A percentile compares a stretch with the other conserved stretches of the same genome.
Evolutionary conservation across 1,140 invertebrate genomes (phyloP).

Genomic region (Hyles vespertilio): DNA sequence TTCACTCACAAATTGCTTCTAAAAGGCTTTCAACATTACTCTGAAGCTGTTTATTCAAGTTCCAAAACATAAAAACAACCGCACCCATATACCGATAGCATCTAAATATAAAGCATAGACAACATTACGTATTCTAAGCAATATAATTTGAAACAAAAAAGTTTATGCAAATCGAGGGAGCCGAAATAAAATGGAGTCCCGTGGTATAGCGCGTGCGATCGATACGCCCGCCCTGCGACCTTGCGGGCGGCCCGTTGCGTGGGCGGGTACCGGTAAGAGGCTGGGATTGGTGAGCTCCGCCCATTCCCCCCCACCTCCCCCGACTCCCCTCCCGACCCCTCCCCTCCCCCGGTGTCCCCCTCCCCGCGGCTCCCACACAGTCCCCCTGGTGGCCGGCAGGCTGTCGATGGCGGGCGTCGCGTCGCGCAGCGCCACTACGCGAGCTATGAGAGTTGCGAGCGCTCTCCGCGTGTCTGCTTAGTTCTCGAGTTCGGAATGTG

Average conservation of each 20-base stretch:
- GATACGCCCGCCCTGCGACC: conserved; percentile 50
- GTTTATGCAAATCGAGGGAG: conserved; percentile 67
- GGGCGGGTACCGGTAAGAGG: conserved; percentile 56
- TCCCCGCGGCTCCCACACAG: conserved; percentile 9
- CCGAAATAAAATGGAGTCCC: conserved; percentile 72
- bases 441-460: conserved; percentile 13
- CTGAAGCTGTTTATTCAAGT: too few species aligned
- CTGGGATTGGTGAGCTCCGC: conserved; percentile 49
- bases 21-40: too few species aligned
- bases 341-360: conserved; percentile 17
- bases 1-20: too few species aligned
- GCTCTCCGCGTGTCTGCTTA: conserved; percentile 9
- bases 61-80: conserved; percentile 6
- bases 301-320: conserved; percentile 36
- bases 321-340: conserved; percentile 6
- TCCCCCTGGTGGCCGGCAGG: conserved; percentile 19
- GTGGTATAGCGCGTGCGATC: conserved; percentile 53
- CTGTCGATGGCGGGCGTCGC: conserved; percentile 22
- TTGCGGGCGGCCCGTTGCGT: conserved; percentile 54
- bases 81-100: neutral
- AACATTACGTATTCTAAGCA: conserved; percentile 13
- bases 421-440: conserved; percentile 17
- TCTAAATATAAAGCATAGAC: neutral
- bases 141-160: conserved; percentile 59
- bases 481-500: conserved; percentile 19